Evolutionary conservation across 1,140 invertebrate genomes (phyloP), one percentile per base, ranked within the genome.

Genomic region (Adelges cooleyi): DNA sequence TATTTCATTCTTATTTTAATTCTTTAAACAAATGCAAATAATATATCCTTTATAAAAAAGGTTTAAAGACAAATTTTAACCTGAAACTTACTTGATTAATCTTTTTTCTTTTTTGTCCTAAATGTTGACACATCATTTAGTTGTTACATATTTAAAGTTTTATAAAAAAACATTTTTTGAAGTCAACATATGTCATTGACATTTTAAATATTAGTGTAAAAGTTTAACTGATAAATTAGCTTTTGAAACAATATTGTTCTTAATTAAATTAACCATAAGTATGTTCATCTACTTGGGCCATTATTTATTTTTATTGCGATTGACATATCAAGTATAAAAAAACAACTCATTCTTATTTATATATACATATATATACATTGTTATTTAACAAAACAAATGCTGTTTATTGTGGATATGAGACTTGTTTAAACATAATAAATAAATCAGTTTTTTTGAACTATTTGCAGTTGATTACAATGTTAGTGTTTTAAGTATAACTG

Each of bases 1-100:
- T 33, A 23, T 22, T 46, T 46, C 42, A 62, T 59, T 59, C 25
- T 48, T 59, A 56, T 56, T 62, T 62, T 62, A 62, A 62, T 40
- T 20, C 13, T 62, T 62, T 48, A 48, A 62, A 62, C 17, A 48
- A 46, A 9, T 44, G 17, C 40, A 44, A 48, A 62, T 44, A 33
- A 46, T 46, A 44, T 48, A 48, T 62, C 29, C n/a, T 33, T 33
- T 6, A 33, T 46, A 10, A 44, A 46, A 25, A 44, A 27, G 20
- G 18, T 36, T 25, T 44, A 59, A 44, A 36, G 38, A 59, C 44
- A 44, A 42, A 13, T 25, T 53, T 59, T 59, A 56, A 59, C 53
- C 18, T 56, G 18, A 15, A 25, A 42, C 71, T 70, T 59, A 11
- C 27, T 17, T 50, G n/a, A 10, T 59, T 44, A 15, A 15, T 17